A percentile compares a stretch with the other conserved stretches of the same genome.
These are phyloP conservation scores for Pseudoips prasinana DNA, from an alignment of 2,888 invertebrate genomes.

Conservation along the genomic window DNA sequence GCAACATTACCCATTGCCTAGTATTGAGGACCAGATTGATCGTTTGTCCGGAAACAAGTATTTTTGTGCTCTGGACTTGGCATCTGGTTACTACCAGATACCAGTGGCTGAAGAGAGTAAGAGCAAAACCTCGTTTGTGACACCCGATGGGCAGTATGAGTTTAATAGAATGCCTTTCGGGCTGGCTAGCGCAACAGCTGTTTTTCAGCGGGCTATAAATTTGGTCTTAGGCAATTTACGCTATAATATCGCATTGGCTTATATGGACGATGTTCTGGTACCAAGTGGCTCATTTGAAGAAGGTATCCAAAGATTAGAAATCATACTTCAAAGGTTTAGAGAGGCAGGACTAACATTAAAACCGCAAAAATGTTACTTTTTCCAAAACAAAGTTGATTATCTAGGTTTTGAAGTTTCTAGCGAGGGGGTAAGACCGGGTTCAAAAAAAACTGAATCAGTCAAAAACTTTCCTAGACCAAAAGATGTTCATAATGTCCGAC, in stretches of 20 bases:
- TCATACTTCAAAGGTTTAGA: not conserved
- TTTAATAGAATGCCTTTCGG: constrained; percentile 12
- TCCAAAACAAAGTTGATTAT: not conserved
- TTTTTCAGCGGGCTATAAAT: no score
- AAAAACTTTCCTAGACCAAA: not conserved
- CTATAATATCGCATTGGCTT: constrained; percentile 6
- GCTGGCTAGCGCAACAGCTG: constrained; percentile 9
- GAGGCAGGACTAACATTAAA: constrained; percentile 4
- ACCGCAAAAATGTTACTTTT: constrained; percentile 5
- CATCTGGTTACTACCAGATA: not conserved
- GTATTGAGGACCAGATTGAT: constrained; percentile 3
- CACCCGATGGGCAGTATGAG: constrained; percentile 10
- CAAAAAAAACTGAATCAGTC: not conserved
- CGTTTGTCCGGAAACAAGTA: constrained; percentile 1
- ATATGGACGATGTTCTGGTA: constrained; percentile 5
- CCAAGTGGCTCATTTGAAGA: not conserved
- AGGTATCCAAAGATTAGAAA: not conserved
- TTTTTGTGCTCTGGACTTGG: not conserved
- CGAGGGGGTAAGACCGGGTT: constrained; percentile 7
- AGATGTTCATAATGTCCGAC: constrained; percentile 1
- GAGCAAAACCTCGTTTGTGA: constrained; percentile 3
- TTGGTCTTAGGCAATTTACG: constrained; percentile 15
- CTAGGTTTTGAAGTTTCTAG: constrained; percentile 5
- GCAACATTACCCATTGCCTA: constrained; percentile 3
- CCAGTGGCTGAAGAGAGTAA: not conserved